phyloP scores from a whole-genome alignment of 2,888 invertebrate genomes.

The Brenthis ino region DNA sequence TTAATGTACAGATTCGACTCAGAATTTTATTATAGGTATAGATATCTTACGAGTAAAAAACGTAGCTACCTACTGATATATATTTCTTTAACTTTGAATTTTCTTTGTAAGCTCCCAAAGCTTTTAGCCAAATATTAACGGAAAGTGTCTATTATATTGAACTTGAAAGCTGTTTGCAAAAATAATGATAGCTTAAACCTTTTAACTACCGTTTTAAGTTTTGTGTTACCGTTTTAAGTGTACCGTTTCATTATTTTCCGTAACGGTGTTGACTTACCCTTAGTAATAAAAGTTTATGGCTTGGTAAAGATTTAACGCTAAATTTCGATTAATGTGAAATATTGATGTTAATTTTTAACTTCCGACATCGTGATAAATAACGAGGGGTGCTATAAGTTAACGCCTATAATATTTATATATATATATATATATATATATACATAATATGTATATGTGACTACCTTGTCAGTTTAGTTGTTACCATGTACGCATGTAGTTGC shows the following conservation, averaged over 20 bases:
- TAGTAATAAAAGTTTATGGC: constrained; percentile 20
- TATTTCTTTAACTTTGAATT: too few species aligned
- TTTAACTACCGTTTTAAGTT: constrained; percentile 22
- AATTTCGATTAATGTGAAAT: constrained; percentile 12
- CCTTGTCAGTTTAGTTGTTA: too few species aligned
- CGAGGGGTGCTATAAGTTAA: too few species aligned
- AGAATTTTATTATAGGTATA: too few species aligned
- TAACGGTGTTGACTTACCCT: constrained; percentile 24
- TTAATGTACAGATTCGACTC: too few species aligned
- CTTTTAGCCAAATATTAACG: constrained; percentile 4
- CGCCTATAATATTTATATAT: too few species aligned
- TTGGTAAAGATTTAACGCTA: constrained; percentile 4
- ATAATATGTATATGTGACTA: too few species aligned
- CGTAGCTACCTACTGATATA: too few species aligned
- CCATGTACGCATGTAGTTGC: too few species aligned
- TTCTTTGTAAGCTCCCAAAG: not conserved
- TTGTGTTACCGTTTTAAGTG: constrained; percentile 22
- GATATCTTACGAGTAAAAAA: too few species aligned
- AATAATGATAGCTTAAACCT: constrained; percentile 25
- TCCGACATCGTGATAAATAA: too few species aligned
- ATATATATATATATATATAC: too few species aligned
- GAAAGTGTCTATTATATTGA: constrained; percentile 12
- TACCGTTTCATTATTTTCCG: constrained; percentile 17
- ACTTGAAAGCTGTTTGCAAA: constrained; percentile 21
- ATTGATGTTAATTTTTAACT: not conserved